phyloP scores from a whole-genome alignment of 2,888 invertebrate genomes.

The Hirudinaria manillensis region DNA sequence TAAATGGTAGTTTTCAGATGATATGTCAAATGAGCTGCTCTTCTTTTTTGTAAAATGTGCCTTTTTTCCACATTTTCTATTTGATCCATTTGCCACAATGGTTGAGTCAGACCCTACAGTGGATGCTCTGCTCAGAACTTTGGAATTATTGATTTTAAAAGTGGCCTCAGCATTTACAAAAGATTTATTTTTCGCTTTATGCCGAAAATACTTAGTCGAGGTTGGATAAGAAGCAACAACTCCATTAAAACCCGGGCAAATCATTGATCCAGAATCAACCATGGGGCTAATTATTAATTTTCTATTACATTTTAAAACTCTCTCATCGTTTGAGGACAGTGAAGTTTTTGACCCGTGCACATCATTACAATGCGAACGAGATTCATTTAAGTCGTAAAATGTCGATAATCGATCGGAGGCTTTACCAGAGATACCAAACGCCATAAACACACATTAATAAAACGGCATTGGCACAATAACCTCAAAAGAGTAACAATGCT shows the following conservation, averaged over 20 bases:
- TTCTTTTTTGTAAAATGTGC: background rate
- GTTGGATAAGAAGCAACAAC: no score
- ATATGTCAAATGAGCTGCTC: conserved; percentile 1
- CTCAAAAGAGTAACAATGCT: background rate
- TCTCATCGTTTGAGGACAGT: background rate
- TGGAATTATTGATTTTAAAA: background rate
- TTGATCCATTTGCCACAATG: background rate
- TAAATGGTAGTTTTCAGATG: background rate
- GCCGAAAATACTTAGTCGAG: no score
- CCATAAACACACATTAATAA: background rate
- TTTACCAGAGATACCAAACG: conserved; percentile 2
- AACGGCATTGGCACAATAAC: background rate
- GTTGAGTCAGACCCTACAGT: conserved; percentile 4
- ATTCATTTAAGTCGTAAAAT: background rate
- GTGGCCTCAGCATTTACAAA: no score
- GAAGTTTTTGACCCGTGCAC: background rate
- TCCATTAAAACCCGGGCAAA: no score
- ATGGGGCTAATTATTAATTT: no score
- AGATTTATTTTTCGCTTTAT: no score
- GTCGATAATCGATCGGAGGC: background rate
- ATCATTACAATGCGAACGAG: background rate
- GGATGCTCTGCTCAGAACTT: conserved; percentile 8
- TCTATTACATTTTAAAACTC: no score
- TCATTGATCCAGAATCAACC: no score
- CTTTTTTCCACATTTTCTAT: background rate